Percentiles rank a stretch among this genome's conserved stretches.
phyloP scores from a whole-genome alignment of 2,888 invertebrate genomes.

The Anoplius nigerrimus region DNA sequence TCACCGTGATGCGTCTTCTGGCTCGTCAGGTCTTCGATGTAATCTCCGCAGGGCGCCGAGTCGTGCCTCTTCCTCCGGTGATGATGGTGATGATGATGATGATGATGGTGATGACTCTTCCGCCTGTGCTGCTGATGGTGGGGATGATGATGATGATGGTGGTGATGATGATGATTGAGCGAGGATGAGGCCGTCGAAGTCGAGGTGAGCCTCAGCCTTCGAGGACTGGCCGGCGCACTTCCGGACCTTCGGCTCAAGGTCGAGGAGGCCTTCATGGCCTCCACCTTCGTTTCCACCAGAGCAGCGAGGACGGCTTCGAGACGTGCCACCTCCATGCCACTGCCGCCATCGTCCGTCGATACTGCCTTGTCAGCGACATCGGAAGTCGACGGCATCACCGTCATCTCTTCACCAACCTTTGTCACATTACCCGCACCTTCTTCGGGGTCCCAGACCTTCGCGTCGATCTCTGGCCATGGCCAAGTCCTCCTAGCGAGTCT shows the following conservation, averaged over 20 bases:
- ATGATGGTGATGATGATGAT: slow-evolving; percentile 44
- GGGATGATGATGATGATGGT: slow-evolving; percentile 64
- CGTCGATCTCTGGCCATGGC: background rate
- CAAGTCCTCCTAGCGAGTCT: no score
- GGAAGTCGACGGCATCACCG: slow-evolving; percentile 72
- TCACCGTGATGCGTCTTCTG: slow-evolving; percentile 57
- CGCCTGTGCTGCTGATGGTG: slow-evolving; percentile 52
- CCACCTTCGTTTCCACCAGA: slow-evolving; percentile 83
- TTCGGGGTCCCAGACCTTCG: background rate
- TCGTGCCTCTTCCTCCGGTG: slow-evolving; percentile 66
- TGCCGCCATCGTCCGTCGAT: slow-evolving; percentile 79
- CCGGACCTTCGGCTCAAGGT: slow-evolving; percentile 75
- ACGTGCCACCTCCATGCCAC: slow-evolving; percentile 78
- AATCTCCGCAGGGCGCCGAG: slow-evolving; percentile 69
- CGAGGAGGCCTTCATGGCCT: slow-evolving; percentile 78
- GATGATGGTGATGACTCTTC: slow-evolving; percentile 49
- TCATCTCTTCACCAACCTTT: slow-evolving; percentile 57
- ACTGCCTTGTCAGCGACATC: slow-evolving; percentile 83
- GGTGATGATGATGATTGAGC: slow-evolving; percentile 69
- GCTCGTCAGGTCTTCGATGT: slow-evolving; percentile 54
- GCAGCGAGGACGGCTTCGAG: slow-evolving; percentile 84
- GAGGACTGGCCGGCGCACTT: slow-evolving; percentile 75
- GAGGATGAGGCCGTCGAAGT: slow-evolving; percentile 75
- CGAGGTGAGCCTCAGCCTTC: slow-evolving; percentile 73
- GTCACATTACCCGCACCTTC: slow-evolving; percentile 43